Evolutionary conservation across 1,140 invertebrate genomes (phyloP).

Genomic region (Lordiphosa collinella): DNA sequence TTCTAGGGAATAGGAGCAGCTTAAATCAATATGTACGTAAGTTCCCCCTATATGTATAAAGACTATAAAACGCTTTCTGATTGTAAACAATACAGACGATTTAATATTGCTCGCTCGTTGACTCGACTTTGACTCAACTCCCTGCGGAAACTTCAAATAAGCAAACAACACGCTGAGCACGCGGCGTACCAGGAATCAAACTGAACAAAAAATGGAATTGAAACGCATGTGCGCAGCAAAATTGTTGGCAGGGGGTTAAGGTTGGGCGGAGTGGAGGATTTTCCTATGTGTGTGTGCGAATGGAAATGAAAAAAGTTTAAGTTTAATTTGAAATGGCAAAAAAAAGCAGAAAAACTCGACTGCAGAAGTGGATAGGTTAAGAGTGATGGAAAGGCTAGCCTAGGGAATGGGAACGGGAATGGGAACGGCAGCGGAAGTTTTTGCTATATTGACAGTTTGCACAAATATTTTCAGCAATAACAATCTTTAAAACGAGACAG

Average conservation of each 20-base stretch:
- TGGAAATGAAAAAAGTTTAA: conserved; percentile 75
- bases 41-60: conserved; percentile 53
- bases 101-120: conserved; percentile 70
- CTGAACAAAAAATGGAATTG: conserved; percentile 52
- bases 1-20: conserved; percentile 51
- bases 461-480: too few relatives aligned
- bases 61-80: conserved; percentile 76
- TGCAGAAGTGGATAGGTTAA: conserved; percentile 18
- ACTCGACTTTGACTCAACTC: conserved; percentile 40
- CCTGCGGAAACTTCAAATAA: conserved; percentile 76
- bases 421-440: conserved; percentile 1
- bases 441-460: too few relatives aligned
- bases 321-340: conserved; percentile 73
- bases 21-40: conserved; percentile 50
- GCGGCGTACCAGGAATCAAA: conserved; percentile 61
- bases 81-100: conserved; percentile 77
- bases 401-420: conserved; percentile 32
- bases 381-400: conserved; percentile 8
- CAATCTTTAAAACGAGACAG: too few relatives aligned
- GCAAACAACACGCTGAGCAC: conserved; percentile 70
- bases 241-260: conserved; percentile 23
- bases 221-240: conserved; percentile 69
- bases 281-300: conserved; percentile 46
- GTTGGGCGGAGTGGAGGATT: conserved; percentile 18
- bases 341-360: conserved; percentile 44